Percentiles rank a stretch among this genome's conserved stretches.
Evolutionary conservation across 2,113 vertebrate genomes (phyloP).

Genomic region (Phylloscopus trochiloides): DNA sequence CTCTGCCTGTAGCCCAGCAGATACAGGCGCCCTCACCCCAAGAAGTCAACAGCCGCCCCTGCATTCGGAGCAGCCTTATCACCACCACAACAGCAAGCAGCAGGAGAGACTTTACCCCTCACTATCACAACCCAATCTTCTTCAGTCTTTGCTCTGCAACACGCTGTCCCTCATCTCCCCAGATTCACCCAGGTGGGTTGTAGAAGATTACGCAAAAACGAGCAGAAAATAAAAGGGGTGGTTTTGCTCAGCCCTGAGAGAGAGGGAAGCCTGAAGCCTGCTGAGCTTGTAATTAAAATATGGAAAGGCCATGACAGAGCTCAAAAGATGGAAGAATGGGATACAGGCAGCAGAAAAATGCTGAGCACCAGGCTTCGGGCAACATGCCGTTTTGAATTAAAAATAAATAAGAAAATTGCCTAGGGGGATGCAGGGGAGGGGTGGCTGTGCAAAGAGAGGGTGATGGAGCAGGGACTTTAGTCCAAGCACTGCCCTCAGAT

Average conservation of each 20-base stretch:
- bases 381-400: not conserved
- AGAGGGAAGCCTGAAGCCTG: not conserved
- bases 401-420: conserved; percentile 40
- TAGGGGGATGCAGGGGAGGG: not conserved
- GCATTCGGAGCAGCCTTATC: not conserved
- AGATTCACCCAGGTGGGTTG: not conserved
- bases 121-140: not conserved
- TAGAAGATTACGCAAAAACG: rapidly evolving
- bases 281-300: not conserved
- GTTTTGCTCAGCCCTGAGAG: not conserved
- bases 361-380: not conserved
- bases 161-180: rapidly evolving
- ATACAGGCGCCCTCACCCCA: not conserved
- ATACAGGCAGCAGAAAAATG: conserved; percentile 1
- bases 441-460: not conserved
- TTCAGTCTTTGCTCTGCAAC: not conserved
- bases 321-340: conserved; percentile 7
- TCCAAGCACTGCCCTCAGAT: not conserved
- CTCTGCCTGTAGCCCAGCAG: conserved; percentile 30
- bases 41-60: not conserved
- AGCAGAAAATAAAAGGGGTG: not conserved
- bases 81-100: not conserved
- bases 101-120: not conserved
- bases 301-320: not conserved
- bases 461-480: not conserved